These are phyloP conservation scores for Acinonyx jubatus DNA, from an alignment of 2,113 vertebrate genomes.

Conservation along the genomic window DNA sequence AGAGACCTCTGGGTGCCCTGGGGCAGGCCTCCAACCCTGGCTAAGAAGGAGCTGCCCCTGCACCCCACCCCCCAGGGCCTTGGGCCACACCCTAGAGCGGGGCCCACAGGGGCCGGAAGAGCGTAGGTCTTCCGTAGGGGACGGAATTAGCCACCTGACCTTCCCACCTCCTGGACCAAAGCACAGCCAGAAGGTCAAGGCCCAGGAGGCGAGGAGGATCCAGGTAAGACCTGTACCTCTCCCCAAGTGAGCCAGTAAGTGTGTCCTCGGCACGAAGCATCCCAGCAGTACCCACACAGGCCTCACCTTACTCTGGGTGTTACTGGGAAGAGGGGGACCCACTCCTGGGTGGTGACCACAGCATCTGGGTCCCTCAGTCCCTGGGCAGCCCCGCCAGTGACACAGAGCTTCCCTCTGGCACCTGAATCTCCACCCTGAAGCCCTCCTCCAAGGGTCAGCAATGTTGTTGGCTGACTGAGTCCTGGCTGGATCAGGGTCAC, in stretches of 20 bases:
- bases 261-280: too few species aligned
- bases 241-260: neutral
- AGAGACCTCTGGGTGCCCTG: neutral
- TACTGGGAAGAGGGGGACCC: fast-evolving
- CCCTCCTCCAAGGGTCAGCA: neutral
- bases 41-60: neutral
- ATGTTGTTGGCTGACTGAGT: neutral
- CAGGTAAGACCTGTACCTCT: neutral
- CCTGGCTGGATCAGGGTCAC: neutral
- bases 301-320: neutral
- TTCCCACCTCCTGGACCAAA: neutral
- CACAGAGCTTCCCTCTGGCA: neutral
- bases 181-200: neutral
- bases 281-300: neutral
- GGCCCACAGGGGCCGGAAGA: neutral
- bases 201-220: neutral
- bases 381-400: neutral
- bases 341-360: too few species aligned
- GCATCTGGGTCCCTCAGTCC: neutral
- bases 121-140: too few species aligned
- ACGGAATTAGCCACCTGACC: neutral
- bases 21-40: neutral
- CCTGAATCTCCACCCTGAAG: neutral
- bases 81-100: neutral
- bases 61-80: neutral